Conservation (phyloP, 2,113 vertebrate genomes). For the Alouatta palliata region DNA sequence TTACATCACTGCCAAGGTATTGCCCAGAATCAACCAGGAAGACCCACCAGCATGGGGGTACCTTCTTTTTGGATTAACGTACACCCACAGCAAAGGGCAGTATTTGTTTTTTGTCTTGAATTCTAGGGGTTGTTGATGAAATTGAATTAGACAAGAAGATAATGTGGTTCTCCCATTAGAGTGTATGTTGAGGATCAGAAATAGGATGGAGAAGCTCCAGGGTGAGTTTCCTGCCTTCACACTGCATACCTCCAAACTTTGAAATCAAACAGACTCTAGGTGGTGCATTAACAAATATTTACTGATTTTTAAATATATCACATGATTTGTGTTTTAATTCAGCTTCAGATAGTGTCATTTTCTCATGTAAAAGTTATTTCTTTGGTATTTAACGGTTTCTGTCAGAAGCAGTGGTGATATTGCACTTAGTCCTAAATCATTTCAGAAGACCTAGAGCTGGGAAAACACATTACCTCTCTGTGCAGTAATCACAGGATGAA, state of each 20-base stretch:
- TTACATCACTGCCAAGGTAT: neutral
- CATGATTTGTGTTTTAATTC: neutral
- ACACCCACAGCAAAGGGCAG: neutral
- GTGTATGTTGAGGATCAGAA: neutral
- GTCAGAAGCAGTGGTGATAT: neutral
- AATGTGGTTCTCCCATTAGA: neutral
- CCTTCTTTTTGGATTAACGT: neutral
- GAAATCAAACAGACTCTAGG: neutral
- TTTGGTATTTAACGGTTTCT: neutral
- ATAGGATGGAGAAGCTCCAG: neutral
- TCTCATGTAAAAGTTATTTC: neutral
- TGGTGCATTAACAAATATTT: neutral
- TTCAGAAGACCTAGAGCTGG: neutral
- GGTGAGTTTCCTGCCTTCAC: neutral
- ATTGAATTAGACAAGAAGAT: neutral
- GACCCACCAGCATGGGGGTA: neutral
- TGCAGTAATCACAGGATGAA: neutral
- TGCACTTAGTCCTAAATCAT: too few species aligned
- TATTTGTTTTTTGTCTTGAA: neutral
- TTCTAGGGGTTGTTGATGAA: neutral
- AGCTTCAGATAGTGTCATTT: neutral
- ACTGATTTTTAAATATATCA: neutral
- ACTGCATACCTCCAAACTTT: neutral
- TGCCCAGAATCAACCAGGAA: neutral
- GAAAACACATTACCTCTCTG: neutral